phyloP scores from a whole-genome alignment of 2,113 vertebrate species.

The Zosterops pallidus region DNA sequence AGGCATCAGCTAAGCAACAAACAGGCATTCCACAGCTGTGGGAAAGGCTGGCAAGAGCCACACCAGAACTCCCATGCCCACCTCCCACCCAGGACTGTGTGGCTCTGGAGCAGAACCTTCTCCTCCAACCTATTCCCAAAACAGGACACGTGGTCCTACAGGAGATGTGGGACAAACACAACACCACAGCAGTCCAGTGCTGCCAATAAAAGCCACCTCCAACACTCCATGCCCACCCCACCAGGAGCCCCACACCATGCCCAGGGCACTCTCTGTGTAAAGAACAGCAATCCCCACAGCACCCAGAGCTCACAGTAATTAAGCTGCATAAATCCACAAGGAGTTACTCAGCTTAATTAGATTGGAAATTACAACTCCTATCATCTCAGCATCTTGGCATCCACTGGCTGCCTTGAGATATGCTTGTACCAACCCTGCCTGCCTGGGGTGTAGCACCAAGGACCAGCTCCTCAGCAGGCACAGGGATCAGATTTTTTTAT shows the following conservation, averaged over 20 bases:
- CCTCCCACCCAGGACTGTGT: neutral
- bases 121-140: neutral
- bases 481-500: accelerated
- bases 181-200: neutral
- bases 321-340: neutral
- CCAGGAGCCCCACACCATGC: accelerated
- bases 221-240: neutral
- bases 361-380: neutral
- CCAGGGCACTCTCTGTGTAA: neutral
- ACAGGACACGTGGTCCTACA: neutral
- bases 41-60: neutral
- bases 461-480: neutral
- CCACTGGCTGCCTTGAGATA: neutral
- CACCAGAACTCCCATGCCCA: neutral
- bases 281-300: neutral
- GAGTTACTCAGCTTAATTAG: slow-evolving; percentile 41
- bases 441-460: neutral
- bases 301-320: neutral
- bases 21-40: accelerated
- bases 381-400: neutral
- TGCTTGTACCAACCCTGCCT: neutral
- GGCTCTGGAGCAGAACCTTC: neutral
- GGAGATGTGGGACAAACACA: neutral
- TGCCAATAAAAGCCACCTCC: neutral
- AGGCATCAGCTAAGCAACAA: neutral